phyloP scores from a whole-genome alignment of 64 coral and sea anemone genomes.

The Dendronephthya gigantea region DNA sequence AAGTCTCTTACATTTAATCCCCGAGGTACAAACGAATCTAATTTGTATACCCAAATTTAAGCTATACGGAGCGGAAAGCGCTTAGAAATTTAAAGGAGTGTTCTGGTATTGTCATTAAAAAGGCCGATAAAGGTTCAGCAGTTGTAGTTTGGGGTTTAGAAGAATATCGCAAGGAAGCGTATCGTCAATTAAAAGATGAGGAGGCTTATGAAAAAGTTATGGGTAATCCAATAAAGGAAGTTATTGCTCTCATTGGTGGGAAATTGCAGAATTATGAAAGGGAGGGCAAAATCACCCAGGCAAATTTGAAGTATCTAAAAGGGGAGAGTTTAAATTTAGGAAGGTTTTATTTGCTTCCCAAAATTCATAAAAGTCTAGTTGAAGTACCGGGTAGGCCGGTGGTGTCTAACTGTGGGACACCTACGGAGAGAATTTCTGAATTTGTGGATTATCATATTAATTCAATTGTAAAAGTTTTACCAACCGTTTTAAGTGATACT shows the following conservation, averaged over 20 bases:
- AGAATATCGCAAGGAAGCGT: no score
- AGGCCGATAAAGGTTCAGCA: no score
- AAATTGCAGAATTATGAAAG: neutral
- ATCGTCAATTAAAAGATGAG: no score
- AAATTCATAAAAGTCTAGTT: neutral
- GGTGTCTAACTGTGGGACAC: neutral
- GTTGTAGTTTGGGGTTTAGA: no score
- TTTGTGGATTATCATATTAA: conserved; percentile 2
- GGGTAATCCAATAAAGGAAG: no score
- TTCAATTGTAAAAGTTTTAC: neutral
- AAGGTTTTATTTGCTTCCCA: neutral
- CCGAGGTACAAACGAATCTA: no score
- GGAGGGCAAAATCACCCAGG: neutral
- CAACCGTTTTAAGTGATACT: neutral
- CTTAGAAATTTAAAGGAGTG: no score
- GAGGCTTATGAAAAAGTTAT: no score
- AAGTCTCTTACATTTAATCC: no score
- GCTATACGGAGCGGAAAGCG: neutral
- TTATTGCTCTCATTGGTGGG: neutral
- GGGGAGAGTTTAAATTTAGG: no score
- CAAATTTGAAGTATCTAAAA: neutral
- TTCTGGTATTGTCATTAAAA: no score
- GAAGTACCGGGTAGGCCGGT: neutral
- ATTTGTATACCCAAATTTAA: no score
- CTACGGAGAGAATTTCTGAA: neutral